Evolutionary conservation across 2,888 invertebrate genomes (phyloP).

Genomic region (Biston betularia): DNA sequence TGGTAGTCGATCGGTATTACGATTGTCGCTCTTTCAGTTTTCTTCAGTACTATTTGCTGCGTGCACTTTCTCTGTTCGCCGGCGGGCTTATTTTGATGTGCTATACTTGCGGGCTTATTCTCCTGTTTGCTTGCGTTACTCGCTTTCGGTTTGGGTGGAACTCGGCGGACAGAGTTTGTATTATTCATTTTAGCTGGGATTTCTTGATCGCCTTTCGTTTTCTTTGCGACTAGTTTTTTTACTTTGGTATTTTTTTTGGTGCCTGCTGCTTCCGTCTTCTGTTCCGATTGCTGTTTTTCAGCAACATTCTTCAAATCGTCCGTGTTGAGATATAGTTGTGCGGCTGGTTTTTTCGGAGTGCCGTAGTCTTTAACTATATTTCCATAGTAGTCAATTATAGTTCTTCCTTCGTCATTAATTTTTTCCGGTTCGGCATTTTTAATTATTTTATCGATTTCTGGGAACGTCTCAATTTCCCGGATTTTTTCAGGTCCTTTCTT

Average conservation of each 20-base stretch:
- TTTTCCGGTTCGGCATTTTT: slow-evolving; percentile 67
- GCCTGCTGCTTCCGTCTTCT: slow-evolving; percentile 57
- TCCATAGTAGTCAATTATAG: slow-evolving; percentile 92
- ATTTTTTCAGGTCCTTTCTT: slow-evolving; percentile 70
- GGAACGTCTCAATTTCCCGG: slow-evolving; percentile 45
- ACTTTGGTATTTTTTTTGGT: slow-evolving; percentile 53
- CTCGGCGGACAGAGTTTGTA: slow-evolving; percentile 51
- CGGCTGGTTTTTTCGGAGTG: slow-evolving; percentile 75
- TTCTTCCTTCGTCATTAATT: slow-evolving; percentile 88
- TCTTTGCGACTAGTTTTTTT: slow-evolving; percentile 54
- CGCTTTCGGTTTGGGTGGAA: slow-evolving; percentile 44
- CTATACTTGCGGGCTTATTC: slow-evolving; percentile 31
- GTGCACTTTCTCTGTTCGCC: slow-evolving; percentile 57
- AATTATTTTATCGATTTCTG: slow-evolving; percentile 47
- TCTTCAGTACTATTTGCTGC: slow-evolving; percentile 71
- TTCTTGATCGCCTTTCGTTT: slow-evolving; percentile 50
- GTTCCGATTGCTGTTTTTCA: slow-evolving; percentile 74
- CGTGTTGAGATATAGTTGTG: slow-evolving; percentile 87
- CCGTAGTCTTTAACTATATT: slow-evolving; percentile 92
- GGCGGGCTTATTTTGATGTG: slow-evolving; percentile 47
- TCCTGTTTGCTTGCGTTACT: slow-evolving; percentile 39
- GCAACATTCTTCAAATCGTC: slow-evolving; percentile 88
- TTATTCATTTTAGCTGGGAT: slow-evolving; percentile 49
- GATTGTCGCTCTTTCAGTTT: slow-evolving; percentile 77
- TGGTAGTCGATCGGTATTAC: slow-evolving; percentile 83